phyloP scores from a whole-genome alignment of 2,113 vertebrate genomes.

The Toxotes jaculatrix region DNA sequence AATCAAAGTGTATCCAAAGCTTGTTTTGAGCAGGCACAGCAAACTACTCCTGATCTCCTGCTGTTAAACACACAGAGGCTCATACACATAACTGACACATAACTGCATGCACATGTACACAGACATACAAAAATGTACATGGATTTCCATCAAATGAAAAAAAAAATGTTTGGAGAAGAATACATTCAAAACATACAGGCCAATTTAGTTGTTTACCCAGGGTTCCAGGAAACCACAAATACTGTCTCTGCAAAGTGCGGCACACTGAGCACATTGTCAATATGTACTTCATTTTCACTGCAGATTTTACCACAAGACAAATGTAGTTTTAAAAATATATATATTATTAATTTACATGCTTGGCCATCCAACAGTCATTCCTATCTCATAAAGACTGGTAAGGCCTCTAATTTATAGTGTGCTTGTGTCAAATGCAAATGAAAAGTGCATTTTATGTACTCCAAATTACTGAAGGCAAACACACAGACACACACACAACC shows the following conservation, averaged over 20 bases:
- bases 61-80: not conserved
- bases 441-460: not conserved
- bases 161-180: not conserved
- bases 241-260: too few relatives aligned
- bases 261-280: not conserved
- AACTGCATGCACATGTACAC: not conserved
- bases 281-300: not conserved
- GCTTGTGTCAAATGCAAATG: not conserved
- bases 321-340: not conserved
- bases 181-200: not conserved
- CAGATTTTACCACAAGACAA: not conserved
- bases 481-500: not conserved
- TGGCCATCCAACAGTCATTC: not conserved
- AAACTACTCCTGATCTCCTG: slow-evolving; percentile 8
- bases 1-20: not conserved
- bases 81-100: not conserved
- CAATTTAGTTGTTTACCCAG: not conserved
- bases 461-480: not conserved
- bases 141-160: not conserved
- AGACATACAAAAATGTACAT: not conserved
- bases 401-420: not conserved
- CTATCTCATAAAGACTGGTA: not conserved
- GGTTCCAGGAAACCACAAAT: not conserved
- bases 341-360: not conserved
- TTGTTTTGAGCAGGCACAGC: not conserved